Evolutionary conservation across 2,113 vertebrate genomes (phyloP), one percentile per base, ranked within the genome.

Genomic region (Nettapus auritus): DNA sequence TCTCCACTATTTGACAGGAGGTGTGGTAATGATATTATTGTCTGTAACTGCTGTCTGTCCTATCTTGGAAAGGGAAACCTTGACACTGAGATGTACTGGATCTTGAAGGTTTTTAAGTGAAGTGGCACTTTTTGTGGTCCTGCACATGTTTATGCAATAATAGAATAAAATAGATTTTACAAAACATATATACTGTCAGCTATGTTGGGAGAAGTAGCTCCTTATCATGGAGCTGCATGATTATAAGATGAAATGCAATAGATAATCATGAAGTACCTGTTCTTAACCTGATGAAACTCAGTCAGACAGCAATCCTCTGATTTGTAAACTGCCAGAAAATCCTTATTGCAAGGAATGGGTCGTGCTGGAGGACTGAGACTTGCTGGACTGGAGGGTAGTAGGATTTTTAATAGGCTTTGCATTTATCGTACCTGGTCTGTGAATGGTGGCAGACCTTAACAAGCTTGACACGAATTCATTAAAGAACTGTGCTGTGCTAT

Each of bases 31-130:
- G 66, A 5, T 52, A n/a, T 6, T 22, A 16, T 50, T 23, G 23
- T 34, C 36, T 8, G 4, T 33, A 34, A 8, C 0, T 1, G 26
- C 14, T 15, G 6, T 46, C 10, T 12, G 2, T 3, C 38, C 44
- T 9, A 31, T 12, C 9, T 42, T 82, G 57, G 44, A 29, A 48
- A 22, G 31, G 52, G 31, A 15, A 26, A 9, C 10, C 12, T 64
- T 23, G n/a, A 25, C 8, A 0, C 15, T 66, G n/a, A 16, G 36
- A 6, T 1, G 4, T 28, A 11, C 13, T 31, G 2, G 9, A 2
- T 25, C 44, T 63, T 67, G 22, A 46, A 36, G 19, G 11, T 19
- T 89, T 76, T 15, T 6, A 29, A 67, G 50, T 33, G 28, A 59
- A 36, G n/a, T 10, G 7, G 26, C 53, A 36, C 5, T 48, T 52